A percentile compares a stretch with the other conserved stretches of the same genome.
phyloP scores from a whole-genome alignment of 2,113 vertebrate species.

The Sakesphorus luctuosus region DNA sequence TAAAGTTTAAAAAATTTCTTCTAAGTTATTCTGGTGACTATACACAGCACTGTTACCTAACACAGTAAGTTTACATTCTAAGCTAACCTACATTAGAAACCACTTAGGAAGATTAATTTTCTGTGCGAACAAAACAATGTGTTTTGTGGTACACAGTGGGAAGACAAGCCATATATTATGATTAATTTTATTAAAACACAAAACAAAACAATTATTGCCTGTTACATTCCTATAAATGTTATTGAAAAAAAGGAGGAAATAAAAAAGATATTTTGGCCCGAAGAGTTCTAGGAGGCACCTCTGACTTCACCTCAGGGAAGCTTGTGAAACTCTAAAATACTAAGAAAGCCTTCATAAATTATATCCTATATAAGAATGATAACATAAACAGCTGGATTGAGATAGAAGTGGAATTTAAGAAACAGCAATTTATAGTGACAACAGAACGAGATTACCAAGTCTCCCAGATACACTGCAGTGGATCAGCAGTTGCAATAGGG shows the following conservation, averaged over 20 bases:
- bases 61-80: not conserved
- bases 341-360: not conserved
- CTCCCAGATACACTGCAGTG: not conserved
- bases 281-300: not conserved
- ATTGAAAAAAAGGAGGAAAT: fast-evolving
- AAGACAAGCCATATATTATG: not conserved
- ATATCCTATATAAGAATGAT: not conserved
- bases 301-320: not conserved
- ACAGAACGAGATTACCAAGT: not conserved
- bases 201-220: not conserved
- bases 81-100: not conserved
- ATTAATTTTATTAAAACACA: not conserved
- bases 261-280: not conserved
- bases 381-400: not conserved
- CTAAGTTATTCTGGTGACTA: not conserved
- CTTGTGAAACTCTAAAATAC: not conserved
- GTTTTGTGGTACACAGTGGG: not conserved
- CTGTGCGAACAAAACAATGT: not conserved
- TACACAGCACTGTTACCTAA: not conserved
- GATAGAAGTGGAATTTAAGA: not conserved
- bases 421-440: not conserved
- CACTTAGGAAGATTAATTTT: not conserved
- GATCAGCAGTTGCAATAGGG: not conserved
- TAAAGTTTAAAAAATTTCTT: not conserved
- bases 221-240: not conserved